Conservation (phyloP, 2,888 invertebrate species). For the Masnerella sp. region DNA sequence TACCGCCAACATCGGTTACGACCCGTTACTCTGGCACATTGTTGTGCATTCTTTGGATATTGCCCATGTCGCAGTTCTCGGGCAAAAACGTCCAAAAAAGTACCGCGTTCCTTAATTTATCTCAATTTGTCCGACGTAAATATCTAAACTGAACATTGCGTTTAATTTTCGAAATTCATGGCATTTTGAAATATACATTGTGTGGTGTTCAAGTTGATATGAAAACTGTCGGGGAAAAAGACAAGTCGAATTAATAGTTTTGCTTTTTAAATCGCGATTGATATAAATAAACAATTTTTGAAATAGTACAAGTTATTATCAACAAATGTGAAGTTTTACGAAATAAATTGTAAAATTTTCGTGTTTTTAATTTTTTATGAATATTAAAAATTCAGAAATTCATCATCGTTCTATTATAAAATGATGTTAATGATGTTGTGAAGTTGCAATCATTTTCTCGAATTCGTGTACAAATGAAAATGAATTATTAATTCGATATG, state of each 20-base stretch:
- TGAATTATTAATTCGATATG: too few relatives aligned
- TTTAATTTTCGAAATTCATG: conserved; percentile 2
- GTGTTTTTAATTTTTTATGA: not conserved
- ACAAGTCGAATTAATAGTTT: too few relatives aligned
- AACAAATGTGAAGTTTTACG: too few relatives aligned
- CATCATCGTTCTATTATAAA: too few relatives aligned
- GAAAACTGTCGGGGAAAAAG: not conserved
- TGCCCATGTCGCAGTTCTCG: conserved; percentile 59
- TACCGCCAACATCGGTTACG: conserved; percentile 66
- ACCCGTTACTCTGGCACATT: conserved; percentile 61
- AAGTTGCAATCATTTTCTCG: too few relatives aligned
- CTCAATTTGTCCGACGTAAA: conserved; percentile 27
- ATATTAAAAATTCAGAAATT: too few relatives aligned
- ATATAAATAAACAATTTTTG: too few relatives aligned
- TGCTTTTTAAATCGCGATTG: too few relatives aligned
- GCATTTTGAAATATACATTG: not conserved
- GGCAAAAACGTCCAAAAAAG: conserved; percentile 26
- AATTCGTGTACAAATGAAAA: too few relatives aligned
- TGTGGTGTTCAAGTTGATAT: not conserved
- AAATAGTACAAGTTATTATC: too few relatives aligned
- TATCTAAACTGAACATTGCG: conserved; percentile 1
- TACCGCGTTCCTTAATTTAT: conserved; percentile 26
- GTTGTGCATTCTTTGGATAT: conserved; percentile 63
- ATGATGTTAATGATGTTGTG: too few relatives aligned
- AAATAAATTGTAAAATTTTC: too few relatives aligned